Percentiles rank a stretch among this genome's conserved stretches.
Evolutionary conservation across 2,797 vertebrate genomes (phyloP).

Genomic region (Lutjanus argentimaculatus): DNA sequence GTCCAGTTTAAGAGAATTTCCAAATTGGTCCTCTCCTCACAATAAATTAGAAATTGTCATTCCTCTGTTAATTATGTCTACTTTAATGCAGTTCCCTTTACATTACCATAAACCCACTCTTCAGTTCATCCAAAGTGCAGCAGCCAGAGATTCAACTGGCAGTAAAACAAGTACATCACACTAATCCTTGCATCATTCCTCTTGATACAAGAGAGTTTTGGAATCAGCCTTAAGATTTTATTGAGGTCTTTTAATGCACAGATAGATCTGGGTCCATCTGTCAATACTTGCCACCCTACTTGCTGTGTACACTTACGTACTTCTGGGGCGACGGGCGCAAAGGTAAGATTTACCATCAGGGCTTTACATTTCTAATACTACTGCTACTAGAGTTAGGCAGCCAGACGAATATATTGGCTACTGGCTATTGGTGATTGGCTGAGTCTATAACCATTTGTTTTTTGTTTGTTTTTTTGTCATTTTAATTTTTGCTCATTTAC

Average conservation of each 20-base stretch:
- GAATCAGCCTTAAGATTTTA: conserved; percentile 30
- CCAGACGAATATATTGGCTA: too few relatives aligned
- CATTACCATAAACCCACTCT: neutral
- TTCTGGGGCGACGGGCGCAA: conserved; percentile 31
- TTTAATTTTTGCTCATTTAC: too few relatives aligned
- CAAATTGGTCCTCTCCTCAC: neutral
- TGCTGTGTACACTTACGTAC: neutral
- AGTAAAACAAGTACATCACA: neutral
- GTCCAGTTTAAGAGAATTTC: neutral
- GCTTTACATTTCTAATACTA: neutral
- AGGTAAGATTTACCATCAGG: neutral
- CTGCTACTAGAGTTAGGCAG: neutral
- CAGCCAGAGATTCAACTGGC: conserved; percentile 4
- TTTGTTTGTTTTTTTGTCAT: too few relatives aligned
- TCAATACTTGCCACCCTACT: conserved; percentile 4
- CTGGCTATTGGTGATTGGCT: too few relatives aligned
- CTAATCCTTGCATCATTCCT: conserved; percentile 1
- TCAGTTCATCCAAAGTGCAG: neutral
- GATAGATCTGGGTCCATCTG: neutral
- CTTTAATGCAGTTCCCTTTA: conserved; percentile 13
- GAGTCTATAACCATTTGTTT: too few relatives aligned
- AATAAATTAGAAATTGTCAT: neutral
- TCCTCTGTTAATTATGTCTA: neutral
- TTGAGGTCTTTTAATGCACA: neutral
- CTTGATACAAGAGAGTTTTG: conserved; percentile 13